Evolutionary conservation across 2,797 vertebrate genomes (phyloP).

Genomic region (Brachyrhaphis roseni): DNA sequence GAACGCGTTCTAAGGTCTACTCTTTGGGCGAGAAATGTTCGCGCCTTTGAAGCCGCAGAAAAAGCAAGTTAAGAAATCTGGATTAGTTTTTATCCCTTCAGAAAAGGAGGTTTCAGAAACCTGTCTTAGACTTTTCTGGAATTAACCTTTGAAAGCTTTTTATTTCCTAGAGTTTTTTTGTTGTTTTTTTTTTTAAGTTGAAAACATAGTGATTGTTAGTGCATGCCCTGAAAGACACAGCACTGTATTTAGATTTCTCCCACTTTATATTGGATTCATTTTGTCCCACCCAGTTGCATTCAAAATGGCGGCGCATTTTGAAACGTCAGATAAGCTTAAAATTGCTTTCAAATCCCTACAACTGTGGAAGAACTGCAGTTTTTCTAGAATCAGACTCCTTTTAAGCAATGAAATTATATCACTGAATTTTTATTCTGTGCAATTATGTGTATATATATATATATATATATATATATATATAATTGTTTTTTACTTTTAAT

Average conservation of each 20-base stretch:
- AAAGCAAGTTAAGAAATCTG: not conserved
- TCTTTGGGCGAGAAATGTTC: slow-evolving; percentile 26
- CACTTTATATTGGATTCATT: slow-evolving; percentile 13
- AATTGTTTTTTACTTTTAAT: too few relatives aligned
- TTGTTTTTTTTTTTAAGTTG: slow-evolving; percentile 15
- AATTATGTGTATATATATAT: not conserved
- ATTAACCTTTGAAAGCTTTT: slow-evolving; percentile 56
- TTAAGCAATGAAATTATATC: not conserved
- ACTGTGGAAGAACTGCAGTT: not conserved
- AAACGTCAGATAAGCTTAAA: not conserved
- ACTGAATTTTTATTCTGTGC: not conserved
- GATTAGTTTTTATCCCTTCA: slow-evolving; percentile 24
- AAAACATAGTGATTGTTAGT: slow-evolving; percentile 37
- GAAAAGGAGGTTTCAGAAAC: slow-evolving; percentile 30
- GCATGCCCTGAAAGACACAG: slow-evolving; percentile 52
- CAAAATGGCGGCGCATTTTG: not conserved
- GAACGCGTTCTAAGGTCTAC: slow-evolving; percentile 24
- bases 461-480: too few relatives aligned
- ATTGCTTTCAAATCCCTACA: not conserved
- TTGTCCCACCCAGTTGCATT: slow-evolving; percentile 8
- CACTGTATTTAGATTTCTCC: slow-evolving; percentile 16
- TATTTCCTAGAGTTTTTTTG: slow-evolving; percentile 49
- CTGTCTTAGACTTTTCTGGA: slow-evolving; percentile 39
- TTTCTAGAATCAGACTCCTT: not conserved
- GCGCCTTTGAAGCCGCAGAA: slow-evolving; percentile 24